Evolutionary conservation across 1,140 invertebrate genomes (phyloP), one percentile per base, ranked within the genome.

Genomic region (Drosophila lini): DNA sequence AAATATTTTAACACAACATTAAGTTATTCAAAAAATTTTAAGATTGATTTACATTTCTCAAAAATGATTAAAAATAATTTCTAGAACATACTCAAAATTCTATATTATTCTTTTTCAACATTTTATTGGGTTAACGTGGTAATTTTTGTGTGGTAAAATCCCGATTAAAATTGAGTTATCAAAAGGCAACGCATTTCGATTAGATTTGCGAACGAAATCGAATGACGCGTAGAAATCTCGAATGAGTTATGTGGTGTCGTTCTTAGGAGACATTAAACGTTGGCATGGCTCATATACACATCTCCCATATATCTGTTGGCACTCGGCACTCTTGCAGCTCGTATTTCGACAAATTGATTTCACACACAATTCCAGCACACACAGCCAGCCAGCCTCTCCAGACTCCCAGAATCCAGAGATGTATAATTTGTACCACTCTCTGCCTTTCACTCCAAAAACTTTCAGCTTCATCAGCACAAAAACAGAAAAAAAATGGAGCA

Each of bases 331-430:
- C 69, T 50, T 31, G 32, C 80, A 64, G 75, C 82, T 86, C 67
- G 73, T 80, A 88, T 86, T 88, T 80, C 50, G 80, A 86, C 82
- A 86, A 86, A 86, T 86, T 86, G 82, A 86, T 86, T 86, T 88
- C 83, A 86, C 82, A 86, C 82, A 88, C 82, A 79, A 50, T 78
- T 81, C 74, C 67, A 45, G 38, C 69, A 22, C 56, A 28, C 25
- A 19, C 19, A 19, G 1, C 19, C 19, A 28, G 25, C 5, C 25
- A 53, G 52, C 8, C 52, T 55, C 25, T 28, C 25, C 25, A 28
- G 25, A 28, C 25, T 28, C 5, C 25, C 47, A 53, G 50, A 8
- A 19, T 22, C 50, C 32, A 53, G 32, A 45, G 36, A 38, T 48
- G 16, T 19, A 25, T 25, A 50, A 59, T 61, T 61, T n/a, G 15